phyloP scores from a whole-genome alignment of 2,888 invertebrate species.

The Apeira syringaria region DNA sequence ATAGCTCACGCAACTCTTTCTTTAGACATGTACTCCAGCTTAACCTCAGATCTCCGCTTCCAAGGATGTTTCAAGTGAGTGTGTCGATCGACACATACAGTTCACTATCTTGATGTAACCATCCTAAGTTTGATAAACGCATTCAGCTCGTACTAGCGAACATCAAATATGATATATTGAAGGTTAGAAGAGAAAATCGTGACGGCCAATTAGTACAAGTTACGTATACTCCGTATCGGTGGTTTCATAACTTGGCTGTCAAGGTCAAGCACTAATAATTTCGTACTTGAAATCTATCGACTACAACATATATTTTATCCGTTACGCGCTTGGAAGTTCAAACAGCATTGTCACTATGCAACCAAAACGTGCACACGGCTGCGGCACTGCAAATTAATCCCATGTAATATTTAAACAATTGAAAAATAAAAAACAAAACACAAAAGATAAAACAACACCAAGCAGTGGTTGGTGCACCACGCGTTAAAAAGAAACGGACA shows the following conservation, averaged over 20 bases:
- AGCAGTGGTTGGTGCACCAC: constrained; percentile 33
- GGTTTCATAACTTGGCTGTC: constrained; percentile 65
- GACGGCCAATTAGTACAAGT: constrained; percentile 62
- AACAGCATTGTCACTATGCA: constrained; percentile 34
- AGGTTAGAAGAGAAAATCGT: constrained; percentile 51
- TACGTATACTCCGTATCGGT: constrained; percentile 58
- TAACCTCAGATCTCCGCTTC: too few species aligned
- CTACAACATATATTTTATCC: constrained; percentile 39
- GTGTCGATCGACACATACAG: too few species aligned
- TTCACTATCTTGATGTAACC: too few species aligned
- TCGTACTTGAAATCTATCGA: constrained; percentile 33
- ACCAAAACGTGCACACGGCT: constrained; percentile 40
- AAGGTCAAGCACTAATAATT: constrained; percentile 64
- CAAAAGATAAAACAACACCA: constrained; percentile 25
- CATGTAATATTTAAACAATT: constrained; percentile 26
- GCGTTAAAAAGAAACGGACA: constrained; percentile 74
- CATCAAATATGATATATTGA: not conserved
- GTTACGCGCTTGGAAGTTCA: constrained; percentile 19
- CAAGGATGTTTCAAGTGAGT: too few species aligned
- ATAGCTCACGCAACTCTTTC: constrained; percentile 37
- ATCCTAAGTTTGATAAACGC: too few species aligned
- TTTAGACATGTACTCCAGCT: too few species aligned
- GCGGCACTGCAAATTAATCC: constrained; percentile 34
- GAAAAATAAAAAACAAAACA: constrained; percentile 24
- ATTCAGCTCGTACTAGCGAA: too few species aligned